phyloP scores from a whole-genome alignment of 2,888 invertebrate species.

The Oscheius sp. region DNA sequence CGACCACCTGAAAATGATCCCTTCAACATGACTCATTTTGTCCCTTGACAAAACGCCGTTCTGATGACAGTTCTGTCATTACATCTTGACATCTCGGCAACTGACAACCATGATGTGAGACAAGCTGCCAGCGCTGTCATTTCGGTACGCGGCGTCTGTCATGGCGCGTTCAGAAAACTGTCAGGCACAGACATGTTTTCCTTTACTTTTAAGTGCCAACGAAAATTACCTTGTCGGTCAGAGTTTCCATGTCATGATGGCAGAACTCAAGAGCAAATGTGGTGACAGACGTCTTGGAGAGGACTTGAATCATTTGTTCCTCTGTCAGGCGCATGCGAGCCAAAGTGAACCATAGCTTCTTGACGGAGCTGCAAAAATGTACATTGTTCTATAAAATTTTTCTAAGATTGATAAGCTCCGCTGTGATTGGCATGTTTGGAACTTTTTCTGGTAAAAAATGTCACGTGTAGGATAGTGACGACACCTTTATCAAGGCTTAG shows the following conservation, averaged over 20 bases:
- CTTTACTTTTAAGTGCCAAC: too few relatives aligned
- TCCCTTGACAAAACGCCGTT: constrained; percentile 4
- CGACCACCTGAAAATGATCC: constrained; percentile 33
- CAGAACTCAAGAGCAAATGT: constrained; percentile 27
- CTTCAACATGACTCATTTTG: constrained; percentile 19
- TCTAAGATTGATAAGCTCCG: too few relatives aligned
- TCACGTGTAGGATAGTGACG: constrained; percentile 22
- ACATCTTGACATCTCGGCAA: constrained; percentile 30
- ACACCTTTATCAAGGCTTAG: constrained; percentile 1
- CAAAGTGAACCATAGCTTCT: constrained; percentile 17
- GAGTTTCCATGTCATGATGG: constrained; percentile 21
- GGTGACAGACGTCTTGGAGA: constrained; percentile 6
- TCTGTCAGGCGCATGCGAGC: constrained; percentile 11
- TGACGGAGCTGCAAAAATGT: constrained; percentile 21
- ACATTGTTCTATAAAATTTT: background rate
- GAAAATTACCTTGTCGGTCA: constrained; percentile 25
- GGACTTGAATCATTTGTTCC: constrained; percentile 9
- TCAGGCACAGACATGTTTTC: constrained; percentile 3
- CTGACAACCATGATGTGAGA: constrained; percentile 27
- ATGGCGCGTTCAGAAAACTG: constrained; percentile 25
- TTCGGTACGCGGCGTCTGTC: constrained; percentile 30
- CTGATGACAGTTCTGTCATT: constrained; percentile 28
- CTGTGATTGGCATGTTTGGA: constrained; percentile 12
- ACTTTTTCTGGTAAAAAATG: background rate
- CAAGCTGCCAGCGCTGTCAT: constrained; percentile 31